These are phyloP conservation scores for Tolypeutes matacus DNA, from an alignment of 2,797 vertebrate genomes.

Conservation along the genomic window DNA sequence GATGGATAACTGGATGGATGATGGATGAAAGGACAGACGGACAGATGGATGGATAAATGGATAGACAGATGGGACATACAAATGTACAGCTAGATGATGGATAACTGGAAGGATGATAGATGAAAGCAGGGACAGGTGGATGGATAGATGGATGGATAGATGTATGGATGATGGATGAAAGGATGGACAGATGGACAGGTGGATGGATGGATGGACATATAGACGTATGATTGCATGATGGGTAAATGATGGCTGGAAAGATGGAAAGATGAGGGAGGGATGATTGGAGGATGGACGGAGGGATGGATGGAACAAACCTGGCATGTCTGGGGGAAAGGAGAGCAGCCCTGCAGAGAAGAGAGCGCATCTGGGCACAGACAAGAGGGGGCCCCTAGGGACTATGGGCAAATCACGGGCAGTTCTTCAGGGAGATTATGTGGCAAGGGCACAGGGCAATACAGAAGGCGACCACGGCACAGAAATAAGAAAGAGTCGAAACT, in stretches of 20 bases:
- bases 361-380: not conserved
- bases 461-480: not conserved
- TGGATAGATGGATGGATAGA: not conserved
- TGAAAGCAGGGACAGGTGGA: not conserved
- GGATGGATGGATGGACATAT: not conserved
- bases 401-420: not conserved
- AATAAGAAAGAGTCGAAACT: slow-evolving; percentile 30
- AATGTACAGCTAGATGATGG: too few species aligned
- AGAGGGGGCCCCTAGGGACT: not conserved
- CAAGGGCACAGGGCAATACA: not conserved
- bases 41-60: too few species aligned
- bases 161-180: too few species aligned
- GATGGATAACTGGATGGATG: too few species aligned
- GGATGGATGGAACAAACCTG: not conserved
- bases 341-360: not conserved
- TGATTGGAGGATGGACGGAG: not conserved
- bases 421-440: not conserved
- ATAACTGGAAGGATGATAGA: not conserved
- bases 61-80: too few species aligned
- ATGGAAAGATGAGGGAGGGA: not conserved
- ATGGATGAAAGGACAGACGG: not conserved
- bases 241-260: not conserved
- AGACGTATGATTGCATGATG: not conserved
- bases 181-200: not conserved
- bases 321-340: slow-evolving; percentile 33